Conservation (phyloP, 1,140 invertebrate species). For the Lerema accius region DNA sequence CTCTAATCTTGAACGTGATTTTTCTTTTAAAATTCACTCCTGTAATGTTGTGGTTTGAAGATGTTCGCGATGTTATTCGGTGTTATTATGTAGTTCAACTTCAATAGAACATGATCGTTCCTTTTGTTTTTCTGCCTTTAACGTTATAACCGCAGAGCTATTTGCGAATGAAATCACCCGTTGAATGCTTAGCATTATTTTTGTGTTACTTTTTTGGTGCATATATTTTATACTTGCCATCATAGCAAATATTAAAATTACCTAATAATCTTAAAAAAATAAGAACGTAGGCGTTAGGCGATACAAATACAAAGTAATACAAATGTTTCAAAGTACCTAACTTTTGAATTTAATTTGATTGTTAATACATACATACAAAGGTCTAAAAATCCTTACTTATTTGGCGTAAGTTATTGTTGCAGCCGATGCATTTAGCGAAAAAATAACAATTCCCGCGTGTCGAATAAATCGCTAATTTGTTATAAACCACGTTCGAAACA, state of each 20-base stretch:
- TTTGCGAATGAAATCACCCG: background rate
- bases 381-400: no score
- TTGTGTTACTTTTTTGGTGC: no score
- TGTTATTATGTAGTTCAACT: slow-evolving; percentile 19
- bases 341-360: no score
- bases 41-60: slow-evolving; percentile 22
- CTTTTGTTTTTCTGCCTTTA: slow-evolving; percentile 6
- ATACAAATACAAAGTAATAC: no score
- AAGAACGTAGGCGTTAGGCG: no score
- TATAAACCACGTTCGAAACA: slow-evolving; percentile 3
- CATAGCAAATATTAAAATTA: no score
- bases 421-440: background rate
- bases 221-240: no score
- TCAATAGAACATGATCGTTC: slow-evolving; percentile 3
- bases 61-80: slow-evolving; percentile 10
- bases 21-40: slow-evolving; percentile 19
- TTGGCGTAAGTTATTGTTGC: background rate
- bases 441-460: background rate
- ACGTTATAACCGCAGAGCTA: slow-evolving; percentile 17
- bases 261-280: no score
- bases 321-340: no score
- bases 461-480: slow-evolving; percentile 19
- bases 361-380: no score
- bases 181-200: no score
- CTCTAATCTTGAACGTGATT: slow-evolving; percentile 11